phyloP scores from a whole-genome alignment of 2,113 vertebrate species.

The Bufo bufo region DNA sequence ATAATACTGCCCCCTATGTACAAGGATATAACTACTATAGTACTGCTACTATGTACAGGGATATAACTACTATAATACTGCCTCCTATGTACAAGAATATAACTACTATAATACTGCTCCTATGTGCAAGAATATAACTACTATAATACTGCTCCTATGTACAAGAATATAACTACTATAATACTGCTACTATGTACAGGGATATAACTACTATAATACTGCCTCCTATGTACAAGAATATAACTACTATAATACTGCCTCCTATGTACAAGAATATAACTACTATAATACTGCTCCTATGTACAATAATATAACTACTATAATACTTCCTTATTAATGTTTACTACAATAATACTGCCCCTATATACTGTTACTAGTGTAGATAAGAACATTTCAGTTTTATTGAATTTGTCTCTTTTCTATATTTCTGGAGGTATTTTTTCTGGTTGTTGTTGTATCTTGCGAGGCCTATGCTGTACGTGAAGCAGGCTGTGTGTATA shows the following conservation, averaged over 20 bases:
- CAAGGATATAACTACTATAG: neutral
- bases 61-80: slow-evolving; percentile 15
- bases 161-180: neutral
- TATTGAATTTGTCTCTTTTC: neutral
- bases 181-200: no score
- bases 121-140: slow-evolving; percentile 14
- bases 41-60: neutral
- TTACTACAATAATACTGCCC: neutral
- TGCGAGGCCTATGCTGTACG: slow-evolving; percentile 49
- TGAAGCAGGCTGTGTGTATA: neutral
- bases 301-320: slow-evolving; percentile 4
- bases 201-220: no score
- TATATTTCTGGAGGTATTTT: slow-evolving; percentile 14
- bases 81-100: neutral
- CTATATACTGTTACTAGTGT: neutral
- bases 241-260: no score
- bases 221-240: no score
- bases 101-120: slow-evolving; percentile 5
- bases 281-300: neutral
- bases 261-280: slow-evolving; percentile 11
- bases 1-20: neutral
- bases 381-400: neutral
- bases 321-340: neutral
- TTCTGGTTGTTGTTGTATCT: slow-evolving; percentile 54
- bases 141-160: slow-evolving; percentile 8